Percentiles rank a stretch among this genome's conserved stretches.
Conservation (phyloP, 2,113 vertebrate genomes). For the Pandion haliaetus region DNA sequence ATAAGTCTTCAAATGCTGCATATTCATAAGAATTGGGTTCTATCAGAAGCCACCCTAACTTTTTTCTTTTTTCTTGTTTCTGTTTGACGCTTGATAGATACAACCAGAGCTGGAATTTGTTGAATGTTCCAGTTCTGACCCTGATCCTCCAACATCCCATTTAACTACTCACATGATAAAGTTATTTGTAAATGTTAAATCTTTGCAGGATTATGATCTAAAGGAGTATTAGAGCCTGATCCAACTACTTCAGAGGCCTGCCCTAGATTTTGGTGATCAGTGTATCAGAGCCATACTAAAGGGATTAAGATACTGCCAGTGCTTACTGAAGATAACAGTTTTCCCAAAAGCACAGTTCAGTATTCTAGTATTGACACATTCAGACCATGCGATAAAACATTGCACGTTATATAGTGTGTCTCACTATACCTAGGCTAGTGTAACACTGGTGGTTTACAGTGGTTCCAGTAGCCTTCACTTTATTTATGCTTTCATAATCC, state of each 20-base stretch:
- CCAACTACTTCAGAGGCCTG: slow-evolving; percentile 38
- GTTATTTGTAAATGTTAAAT: slow-evolving; percentile 44
- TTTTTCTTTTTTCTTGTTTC: background rate
- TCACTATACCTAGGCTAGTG: background rate
- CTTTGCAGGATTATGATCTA: slow-evolving; percentile 35
- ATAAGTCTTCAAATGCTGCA: background rate
- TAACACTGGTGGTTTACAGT: background rate
- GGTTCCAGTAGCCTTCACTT: slow-evolving; percentile 4
- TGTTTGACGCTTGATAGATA: background rate
- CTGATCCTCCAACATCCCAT: background rate
- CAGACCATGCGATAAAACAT: background rate
- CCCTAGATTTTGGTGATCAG: slow-evolving; percentile 37
- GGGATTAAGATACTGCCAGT: slow-evolving; percentile 3
- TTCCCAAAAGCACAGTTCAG: background rate
- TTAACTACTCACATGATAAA: slow-evolving; percentile 46
- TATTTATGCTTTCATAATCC: background rate
- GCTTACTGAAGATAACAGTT: background rate
- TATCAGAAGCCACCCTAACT: background rate
- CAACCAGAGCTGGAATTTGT: background rate
- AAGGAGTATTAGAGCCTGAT: slow-evolving; percentile 44
- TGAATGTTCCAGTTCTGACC: background rate
- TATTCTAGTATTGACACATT: background rate
- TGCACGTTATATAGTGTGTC: background rate
- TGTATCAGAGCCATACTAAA: background rate
- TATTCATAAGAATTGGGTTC: background rate